Evolutionary conservation across 2,113 vertebrate species (phyloP), one percentile per base, ranked within the genome.

Genomic region (Spilogale gracilis): DNA sequence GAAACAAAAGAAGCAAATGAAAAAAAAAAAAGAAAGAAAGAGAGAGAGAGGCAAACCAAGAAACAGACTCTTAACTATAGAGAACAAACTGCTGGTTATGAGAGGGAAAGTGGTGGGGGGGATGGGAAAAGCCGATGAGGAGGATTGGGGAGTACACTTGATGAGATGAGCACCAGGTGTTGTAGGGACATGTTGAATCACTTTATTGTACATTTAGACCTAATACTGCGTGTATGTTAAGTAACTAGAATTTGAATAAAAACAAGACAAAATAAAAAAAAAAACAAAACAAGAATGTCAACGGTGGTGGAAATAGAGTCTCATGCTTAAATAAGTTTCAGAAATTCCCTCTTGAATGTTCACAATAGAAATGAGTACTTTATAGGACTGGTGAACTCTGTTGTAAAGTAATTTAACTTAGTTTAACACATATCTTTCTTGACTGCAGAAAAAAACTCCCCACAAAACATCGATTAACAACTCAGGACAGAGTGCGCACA

Each of bases 301-400:
- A 67, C 48, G 6, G 13, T 61, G 23, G 48, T 6, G 18, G 23
- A 20, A 63, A 43, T 38, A 60, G 48, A 81, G 30, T 63, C 45
- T 38, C 30, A 80, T 80, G 50, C 85, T 69, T 85, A 80, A 81
- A 18, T 65, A 63, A 4, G 17, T 63, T 65, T 71, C 54, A 79
- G 79, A 78, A 96, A 93, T 78, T 67, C 56, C 65, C 52, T 84
- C 27, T 78, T 91, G 61, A 38, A 45, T 30, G 7, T 43, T 94
- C 38, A 81, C 17, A 67, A 43, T 32, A 27, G 50, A 92, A 94
- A 50, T 71, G 25, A 74, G 12, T 67, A 80, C 73, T 90, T 56
- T 76, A 63, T 25, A 79, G 78, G 12, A 6, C 14, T 76, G 32
- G 84, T 17, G 38, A 58, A 69, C 25, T n/a, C 50, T 61, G 17